Conservation (phyloP, 2,797 vertebrate species). For the Astyanax mexicanus region DNA sequence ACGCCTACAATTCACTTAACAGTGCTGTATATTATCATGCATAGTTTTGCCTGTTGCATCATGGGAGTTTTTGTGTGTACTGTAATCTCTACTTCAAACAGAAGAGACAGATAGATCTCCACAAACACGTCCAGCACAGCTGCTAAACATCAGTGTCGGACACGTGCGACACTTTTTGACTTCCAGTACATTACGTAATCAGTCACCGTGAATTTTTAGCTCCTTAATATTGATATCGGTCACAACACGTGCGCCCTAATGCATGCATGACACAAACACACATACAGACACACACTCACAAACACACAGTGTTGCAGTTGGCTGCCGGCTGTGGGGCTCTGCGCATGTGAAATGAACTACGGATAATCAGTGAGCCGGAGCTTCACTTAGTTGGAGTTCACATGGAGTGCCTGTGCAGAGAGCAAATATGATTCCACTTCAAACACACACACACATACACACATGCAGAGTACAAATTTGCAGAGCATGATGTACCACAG, state of each 20-base stretch:
- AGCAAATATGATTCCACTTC: constrained; percentile 8
- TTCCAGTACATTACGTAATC: constrained; percentile 6
- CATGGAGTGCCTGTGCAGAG: constrained; percentile 62
- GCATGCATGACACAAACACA: too few species aligned
- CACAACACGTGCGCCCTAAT: background rate
- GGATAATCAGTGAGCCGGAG: constrained; percentile 74
- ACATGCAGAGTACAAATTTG: constrained; percentile 6
- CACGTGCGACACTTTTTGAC: too few species aligned
- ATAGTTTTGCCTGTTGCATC: too few species aligned
- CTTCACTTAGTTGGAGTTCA: constrained; percentile 71
- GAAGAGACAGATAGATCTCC: too few species aligned
- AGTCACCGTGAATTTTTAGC: background rate
- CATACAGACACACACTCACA: constrained; percentile 22
- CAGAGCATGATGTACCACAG: constrained; percentile 20
- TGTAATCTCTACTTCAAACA: too few species aligned
- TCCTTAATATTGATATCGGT: background rate
- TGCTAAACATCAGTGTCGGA: too few species aligned
- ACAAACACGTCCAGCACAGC: too few species aligned
- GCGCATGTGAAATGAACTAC: constrained; percentile 67
- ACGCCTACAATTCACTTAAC: too few species aligned
- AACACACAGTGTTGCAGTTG: constrained; percentile 2
- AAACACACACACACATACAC: constrained; percentile 6
- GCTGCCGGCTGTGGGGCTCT: constrained; percentile 60
- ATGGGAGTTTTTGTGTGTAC: too few species aligned
- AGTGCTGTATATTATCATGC: too few species aligned